phyloP scores from a whole-genome alignment of 2,888 invertebrate genomes.

The Oscheius sp. region DNA sequence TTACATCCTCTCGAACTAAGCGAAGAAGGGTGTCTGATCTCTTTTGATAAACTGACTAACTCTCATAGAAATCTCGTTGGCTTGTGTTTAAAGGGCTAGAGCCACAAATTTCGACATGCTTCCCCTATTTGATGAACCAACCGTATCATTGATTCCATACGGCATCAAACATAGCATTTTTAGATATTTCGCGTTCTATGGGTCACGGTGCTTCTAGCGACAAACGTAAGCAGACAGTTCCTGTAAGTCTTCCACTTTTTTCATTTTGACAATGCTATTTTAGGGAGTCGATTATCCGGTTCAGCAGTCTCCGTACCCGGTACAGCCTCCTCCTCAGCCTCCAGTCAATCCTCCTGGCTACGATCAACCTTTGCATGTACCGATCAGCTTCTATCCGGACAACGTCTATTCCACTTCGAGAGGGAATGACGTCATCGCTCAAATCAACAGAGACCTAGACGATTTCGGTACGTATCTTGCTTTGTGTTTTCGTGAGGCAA shows the following conservation, averaged over 20 bases:
- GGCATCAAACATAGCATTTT: background rate
- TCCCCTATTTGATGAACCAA: too few species aligned
- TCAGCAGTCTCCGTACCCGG: constrained; percentile 15
- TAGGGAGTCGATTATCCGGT: constrained; percentile 22
- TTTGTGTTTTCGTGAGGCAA: background rate
- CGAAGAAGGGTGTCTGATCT: too few species aligned
- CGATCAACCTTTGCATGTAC: constrained; percentile 29
- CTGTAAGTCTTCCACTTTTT: background rate
- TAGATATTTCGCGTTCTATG: background rate
- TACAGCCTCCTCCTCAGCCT: constrained; percentile 22
- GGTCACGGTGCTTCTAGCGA: constrained; percentile 7
- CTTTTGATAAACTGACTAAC: too few species aligned
- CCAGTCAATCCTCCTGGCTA: constrained; percentile 33
- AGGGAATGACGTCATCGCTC: constrained; percentile 16
- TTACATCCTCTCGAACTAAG: too few species aligned
- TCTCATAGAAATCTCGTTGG: too few species aligned
- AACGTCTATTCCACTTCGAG: constrained; percentile 28
- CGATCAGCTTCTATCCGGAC: constrained; percentile 32
- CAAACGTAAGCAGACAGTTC: background rate
- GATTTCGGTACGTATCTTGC: background rate
- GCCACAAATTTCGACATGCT: too few species aligned
- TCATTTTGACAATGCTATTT: background rate
- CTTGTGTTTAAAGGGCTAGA: too few species aligned
- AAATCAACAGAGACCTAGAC: constrained; percentile 27
- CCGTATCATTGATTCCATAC: too few species aligned